A percentile compares a stretch with the other conserved stretches of the same genome.
phyloP scores from a whole-genome alignment of 2,113 vertebrate genomes.

The Glareola pratincola region DNA sequence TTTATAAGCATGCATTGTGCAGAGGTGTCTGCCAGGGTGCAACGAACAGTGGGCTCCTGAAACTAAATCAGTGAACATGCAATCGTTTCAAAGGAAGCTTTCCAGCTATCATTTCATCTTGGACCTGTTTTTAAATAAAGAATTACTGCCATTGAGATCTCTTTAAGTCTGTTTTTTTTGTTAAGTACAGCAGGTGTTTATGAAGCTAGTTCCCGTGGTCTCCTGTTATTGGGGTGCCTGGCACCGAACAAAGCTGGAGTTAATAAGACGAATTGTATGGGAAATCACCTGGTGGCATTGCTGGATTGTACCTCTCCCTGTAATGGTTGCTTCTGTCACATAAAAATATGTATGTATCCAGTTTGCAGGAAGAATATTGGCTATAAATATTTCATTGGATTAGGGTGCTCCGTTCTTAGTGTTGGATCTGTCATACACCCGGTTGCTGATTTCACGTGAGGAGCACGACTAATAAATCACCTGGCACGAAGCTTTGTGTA shows the following conservation, averaged over 20 bases:
- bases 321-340: neutral
- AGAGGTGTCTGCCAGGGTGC: neutral
- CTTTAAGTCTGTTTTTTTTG: neutral
- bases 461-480: too few relatives aligned
- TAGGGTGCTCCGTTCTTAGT: neutral
- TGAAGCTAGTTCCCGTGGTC: neutral
- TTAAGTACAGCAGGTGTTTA: accelerated
- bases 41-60: neutral
- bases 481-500: too few relatives aligned
- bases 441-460: too few relatives aligned
- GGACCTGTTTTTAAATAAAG: neutral
- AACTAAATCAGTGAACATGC: accelerated
- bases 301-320: neutral
- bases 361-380: neutral
- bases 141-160: accelerated
- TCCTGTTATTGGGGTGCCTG: neutral
- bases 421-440: too few relatives aligned
- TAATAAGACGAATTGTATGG: neutral
- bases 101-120: neutral
- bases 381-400: neutral
- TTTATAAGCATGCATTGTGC: neutral
- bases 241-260: neutral
- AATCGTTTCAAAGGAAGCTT: neutral
- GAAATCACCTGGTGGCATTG: neutral
- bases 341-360: neutral